phyloP scores from a whole-genome alignment of 2,113 vertebrate genomes.

The Hassar affinis region DNA sequence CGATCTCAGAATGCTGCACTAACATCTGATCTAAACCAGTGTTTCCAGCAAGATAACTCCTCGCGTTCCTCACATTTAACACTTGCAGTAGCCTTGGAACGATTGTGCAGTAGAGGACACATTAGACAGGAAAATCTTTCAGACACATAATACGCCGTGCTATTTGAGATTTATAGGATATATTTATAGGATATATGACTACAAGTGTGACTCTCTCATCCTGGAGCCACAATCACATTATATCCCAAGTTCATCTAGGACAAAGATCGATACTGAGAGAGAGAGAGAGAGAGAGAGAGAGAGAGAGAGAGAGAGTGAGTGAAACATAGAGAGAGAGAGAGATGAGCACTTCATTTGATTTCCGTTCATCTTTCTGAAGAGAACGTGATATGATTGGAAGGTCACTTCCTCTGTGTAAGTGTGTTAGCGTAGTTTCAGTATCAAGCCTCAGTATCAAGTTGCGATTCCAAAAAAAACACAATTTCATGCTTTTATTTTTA shows the following conservation, averaged over 20 bases:
- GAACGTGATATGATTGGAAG: slow-evolving; percentile 34
- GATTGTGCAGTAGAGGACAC: neutral
- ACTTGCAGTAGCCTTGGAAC: slow-evolving; percentile 35
- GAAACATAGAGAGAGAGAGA: slow-evolving; percentile 17
- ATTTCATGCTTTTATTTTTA: neutral
- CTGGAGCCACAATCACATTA: slow-evolving; percentile 49
- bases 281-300: neutral
- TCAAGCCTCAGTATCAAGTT: neutral
- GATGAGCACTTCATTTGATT: slow-evolving; percentile 43
- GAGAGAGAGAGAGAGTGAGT: slow-evolving; percentile 2
- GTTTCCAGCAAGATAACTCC: slow-evolving; percentile 9
- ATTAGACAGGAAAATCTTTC: slow-evolving; percentile 4
- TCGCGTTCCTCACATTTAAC: slow-evolving; percentile 38
- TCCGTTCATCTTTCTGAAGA: slow-evolving; percentile 21
- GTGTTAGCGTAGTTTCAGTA: slow-evolving; percentile 16
- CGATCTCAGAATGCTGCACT: neutral
- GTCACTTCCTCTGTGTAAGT: slow-evolving; percentile 36
- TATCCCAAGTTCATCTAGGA: slow-evolving; percentile 44
- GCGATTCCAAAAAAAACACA: neutral
- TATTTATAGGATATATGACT: slow-evolving; percentile 27
- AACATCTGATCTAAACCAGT: slow-evolving; percentile 3
- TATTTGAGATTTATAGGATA: slow-evolving; percentile 24
- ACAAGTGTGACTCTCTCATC: slow-evolving; percentile 42
- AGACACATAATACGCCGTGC: neutral
- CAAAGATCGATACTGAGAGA: slow-evolving; percentile 35